Evolutionary conservation across 37 sponge, comb jelly and placozoan species (phyloP), one percentile per base, ranked within the genome.

Genomic region (Oscarella lobularis): DNA sequence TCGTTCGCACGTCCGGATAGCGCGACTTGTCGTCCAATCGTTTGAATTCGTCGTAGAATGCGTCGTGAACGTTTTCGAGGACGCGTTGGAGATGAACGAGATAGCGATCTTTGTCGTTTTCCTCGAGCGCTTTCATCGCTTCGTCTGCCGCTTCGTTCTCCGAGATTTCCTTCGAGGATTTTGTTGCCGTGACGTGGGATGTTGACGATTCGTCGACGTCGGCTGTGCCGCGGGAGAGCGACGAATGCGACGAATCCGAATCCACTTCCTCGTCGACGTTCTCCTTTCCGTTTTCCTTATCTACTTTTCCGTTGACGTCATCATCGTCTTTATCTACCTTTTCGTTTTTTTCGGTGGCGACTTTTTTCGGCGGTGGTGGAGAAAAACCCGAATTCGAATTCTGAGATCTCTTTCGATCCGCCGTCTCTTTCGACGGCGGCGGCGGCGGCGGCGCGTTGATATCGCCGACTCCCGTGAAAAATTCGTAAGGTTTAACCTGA

Each of bases 401-500:
- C 31, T 68, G 6, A 14, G 29, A 4, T 35, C 6, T 68, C 31
- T 68, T 5, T 35, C 33, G 29, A 4, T 30, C 33, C 20, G 60
- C 60, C 20, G 9, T 20, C 20, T 48, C 60, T 48, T 9, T 27
- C 71, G 29, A 5, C 35, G 6, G 4, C 29, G 6, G 31, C 29
- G 5, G 29, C 29, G 35, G 35, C 6, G 71, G 31, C 33, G 95
- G 90, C 36, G 91, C 83, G 73, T 94, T 87, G 67, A 94, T 94
- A 83, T 94, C 95, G 0, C 83, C 78, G 1, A 86, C 86, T 0
- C 83, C 92, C 39, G 85, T 81, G 55, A 94, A 98, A 76, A 94
- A 98, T 66, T 84, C 41, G 73, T 98, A 98, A 0, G 99, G 92
- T 48, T 88, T 86, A 0, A 98, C 99, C 67, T 89, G 96, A 20